Evolutionary conservation across 2,888 invertebrate species (phyloP).

Genomic region (Troglohyphantes excavatus): DNA sequence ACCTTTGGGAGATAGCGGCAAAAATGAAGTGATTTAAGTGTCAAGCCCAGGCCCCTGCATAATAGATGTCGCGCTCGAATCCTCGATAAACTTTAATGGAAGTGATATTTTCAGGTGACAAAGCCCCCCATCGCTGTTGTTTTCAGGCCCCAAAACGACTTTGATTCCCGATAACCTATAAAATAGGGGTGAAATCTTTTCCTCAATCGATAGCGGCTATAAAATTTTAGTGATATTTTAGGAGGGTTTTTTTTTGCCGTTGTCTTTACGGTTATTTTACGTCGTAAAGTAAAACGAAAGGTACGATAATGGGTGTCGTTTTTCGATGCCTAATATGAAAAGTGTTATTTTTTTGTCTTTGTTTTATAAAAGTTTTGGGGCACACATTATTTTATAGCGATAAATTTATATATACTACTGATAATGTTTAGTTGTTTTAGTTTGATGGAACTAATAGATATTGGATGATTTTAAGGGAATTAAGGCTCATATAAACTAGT

Average conservation of each 20-base stretch:
- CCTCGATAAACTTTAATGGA: conserved; percentile 70
- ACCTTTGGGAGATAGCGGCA: no score
- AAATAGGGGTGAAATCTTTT: conserved; percentile 63
- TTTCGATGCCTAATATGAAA: conserved; percentile 41
- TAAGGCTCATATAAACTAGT: no score
- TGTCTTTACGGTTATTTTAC: conserved; percentile 62
- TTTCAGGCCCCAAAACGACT: conserved; percentile 49
- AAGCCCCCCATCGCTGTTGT: conserved; percentile 26
- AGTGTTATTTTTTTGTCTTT: neutral
- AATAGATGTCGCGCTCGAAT: conserved; percentile 51
- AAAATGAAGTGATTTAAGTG: conserved; percentile 61
- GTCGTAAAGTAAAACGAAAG: conserved; percentile 50
- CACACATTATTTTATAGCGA: no score
- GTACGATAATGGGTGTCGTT: conserved; percentile 24
- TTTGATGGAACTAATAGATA: no score
- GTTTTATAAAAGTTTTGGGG: neutral
- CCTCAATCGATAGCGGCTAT: conserved; percentile 50
- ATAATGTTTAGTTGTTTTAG: no score
- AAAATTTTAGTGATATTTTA: conserved; percentile 69
- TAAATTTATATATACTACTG: no score
- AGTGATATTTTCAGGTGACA: conserved; percentile 71
- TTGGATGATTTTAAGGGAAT: no score
- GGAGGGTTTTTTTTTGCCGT: conserved; percentile 55
- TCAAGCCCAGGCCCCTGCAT: conserved; percentile 53
- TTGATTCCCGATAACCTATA: conserved; percentile 65